Evolutionary conservation across 2,113 vertebrate genomes (phyloP).

Genomic region (Carassius auratus): DNA sequence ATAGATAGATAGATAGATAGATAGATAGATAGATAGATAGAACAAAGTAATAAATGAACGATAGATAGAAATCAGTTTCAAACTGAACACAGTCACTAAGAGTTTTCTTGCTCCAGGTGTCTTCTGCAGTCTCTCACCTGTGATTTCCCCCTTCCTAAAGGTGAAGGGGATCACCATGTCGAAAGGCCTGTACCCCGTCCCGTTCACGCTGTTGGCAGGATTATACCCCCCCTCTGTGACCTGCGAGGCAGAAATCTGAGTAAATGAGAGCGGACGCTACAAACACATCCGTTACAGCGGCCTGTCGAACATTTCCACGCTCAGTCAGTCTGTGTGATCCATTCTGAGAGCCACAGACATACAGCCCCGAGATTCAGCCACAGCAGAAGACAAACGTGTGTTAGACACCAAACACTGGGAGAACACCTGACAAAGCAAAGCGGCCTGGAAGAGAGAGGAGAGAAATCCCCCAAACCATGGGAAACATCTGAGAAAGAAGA

Average conservation of each 20-base stretch:
- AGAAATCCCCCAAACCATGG: constrained; percentile 20
- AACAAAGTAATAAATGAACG: no score
- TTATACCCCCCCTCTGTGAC: constrained; percentile 83
- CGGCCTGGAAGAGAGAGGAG: not conserved
- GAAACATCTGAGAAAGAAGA: constrained; percentile 41
- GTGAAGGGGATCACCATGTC: constrained; percentile 97
- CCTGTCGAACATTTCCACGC: constrained; percentile 45
- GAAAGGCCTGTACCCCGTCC: constrained; percentile 90
- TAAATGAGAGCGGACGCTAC: not conserved
- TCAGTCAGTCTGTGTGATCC: constrained; percentile 37
- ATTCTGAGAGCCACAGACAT: constrained; percentile 48
- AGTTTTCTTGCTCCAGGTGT: not conserved
- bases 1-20: no score
- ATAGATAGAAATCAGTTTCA: no score
- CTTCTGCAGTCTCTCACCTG: constrained; percentile 78
- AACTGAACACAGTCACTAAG: no score
- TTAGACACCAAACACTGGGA: constrained; percentile 27
- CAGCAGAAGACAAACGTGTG: constrained; percentile 46
- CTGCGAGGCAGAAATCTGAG: constrained; percentile 65
- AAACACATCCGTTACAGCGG: not conserved
- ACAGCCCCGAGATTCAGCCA: constrained; percentile 55
- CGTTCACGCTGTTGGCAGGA: constrained; percentile 82
- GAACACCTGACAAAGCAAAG: constrained; percentile 32
- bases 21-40: no score
- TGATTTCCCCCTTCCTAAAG: constrained; percentile 91